Evolutionary conservation across 1,140 invertebrate species (phyloP).

Genomic region (Bombus picipes): DNA sequence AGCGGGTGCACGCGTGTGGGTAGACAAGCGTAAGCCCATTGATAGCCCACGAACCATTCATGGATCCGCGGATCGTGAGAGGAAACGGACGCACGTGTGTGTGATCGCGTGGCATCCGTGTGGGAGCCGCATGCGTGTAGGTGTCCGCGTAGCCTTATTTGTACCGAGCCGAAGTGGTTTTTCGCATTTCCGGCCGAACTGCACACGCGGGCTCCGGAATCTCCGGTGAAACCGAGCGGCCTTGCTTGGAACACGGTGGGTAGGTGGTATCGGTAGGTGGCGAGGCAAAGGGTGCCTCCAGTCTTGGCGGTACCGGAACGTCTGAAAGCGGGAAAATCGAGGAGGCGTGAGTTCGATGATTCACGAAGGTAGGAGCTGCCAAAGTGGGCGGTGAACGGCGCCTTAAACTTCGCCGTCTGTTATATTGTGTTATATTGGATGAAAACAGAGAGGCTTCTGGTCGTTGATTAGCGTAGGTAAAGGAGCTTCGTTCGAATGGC

Average conservation of each 20-base stretch:
- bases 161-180: slow-evolving; percentile 56
- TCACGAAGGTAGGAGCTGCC: not conserved
- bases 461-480: not conserved
- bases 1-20: slow-evolving; percentile 53
- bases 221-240: slow-evolving; percentile 23
- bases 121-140: slow-evolving; percentile 47
- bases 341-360: slow-evolving; percentile 28
- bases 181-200: slow-evolving; percentile 56
- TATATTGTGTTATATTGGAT: too few relatives aligned
- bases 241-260: slow-evolving; percentile 1
- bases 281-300: too few relatives aligned
- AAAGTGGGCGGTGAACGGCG: slow-evolving; percentile 15
- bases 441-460: not conserved
- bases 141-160: slow-evolving; percentile 63
- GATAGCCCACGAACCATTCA: slow-evolving; percentile 68
- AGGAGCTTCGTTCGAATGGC: not conserved
- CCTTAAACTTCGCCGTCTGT: too few relatives aligned
- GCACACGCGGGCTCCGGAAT: slow-evolving; percentile 2
- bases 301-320: not conserved
- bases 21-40: slow-evolving; percentile 60
- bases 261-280: not conserved
- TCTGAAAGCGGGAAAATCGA: slow-evolving; percentile 21
- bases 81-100: slow-evolving; percentile 58
- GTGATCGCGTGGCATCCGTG: slow-evolving; percentile 38
- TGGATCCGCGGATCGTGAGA: slow-evolving; percentile 70